These are phyloP conservation scores for Uloborus plumipes DNA, from an alignment of 2,888 invertebrate species.

Conservation along the genomic window DNA sequence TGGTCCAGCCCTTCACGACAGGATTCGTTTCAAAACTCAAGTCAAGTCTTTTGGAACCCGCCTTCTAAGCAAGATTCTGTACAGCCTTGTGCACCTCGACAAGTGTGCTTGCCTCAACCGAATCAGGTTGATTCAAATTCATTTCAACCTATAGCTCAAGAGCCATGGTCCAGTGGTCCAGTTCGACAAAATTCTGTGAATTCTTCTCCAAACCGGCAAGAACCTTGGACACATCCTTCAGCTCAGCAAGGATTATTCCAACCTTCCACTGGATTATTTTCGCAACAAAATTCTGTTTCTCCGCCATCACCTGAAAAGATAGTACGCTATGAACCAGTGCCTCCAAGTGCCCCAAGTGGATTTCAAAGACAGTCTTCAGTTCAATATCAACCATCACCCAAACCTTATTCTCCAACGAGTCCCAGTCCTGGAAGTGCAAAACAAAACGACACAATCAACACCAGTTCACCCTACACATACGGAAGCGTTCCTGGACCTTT, in stretches of 20 bases:
- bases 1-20: neutral
- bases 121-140: constrained; percentile 2
- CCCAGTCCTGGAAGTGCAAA: neutral
- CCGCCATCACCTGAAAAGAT: constrained; percentile 14
- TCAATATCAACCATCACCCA: constrained; percentile 47
- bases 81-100: constrained; percentile 8
- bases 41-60: constrained; percentile 55
- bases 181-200: constrained; percentile 13
- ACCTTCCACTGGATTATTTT: constrained; percentile 31
- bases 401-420: constrained; percentile 35
- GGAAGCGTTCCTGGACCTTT: constrained; percentile 39
- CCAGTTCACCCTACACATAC: constrained; percentile 19
- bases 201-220: constrained; percentile 4
- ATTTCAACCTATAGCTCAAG: constrained; percentile 15
- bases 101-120: constrained; percentile 10
- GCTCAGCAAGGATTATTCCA: constrained; percentile 6
- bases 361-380: constrained; percentile 36
- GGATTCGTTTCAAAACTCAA: constrained; percentile 3
- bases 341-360: constrained; percentile 24
- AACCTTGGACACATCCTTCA: constrained; percentile 3
- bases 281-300: constrained; percentile 35
- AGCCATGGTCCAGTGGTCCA: constrained; percentile 5
- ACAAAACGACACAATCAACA: constrained; percentile 11
- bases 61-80: constrained; percentile 13
- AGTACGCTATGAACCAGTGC: constrained; percentile 32